Conservation (phyloP, 2,888 invertebrate genomes). For the Elysia crispata region DNA sequence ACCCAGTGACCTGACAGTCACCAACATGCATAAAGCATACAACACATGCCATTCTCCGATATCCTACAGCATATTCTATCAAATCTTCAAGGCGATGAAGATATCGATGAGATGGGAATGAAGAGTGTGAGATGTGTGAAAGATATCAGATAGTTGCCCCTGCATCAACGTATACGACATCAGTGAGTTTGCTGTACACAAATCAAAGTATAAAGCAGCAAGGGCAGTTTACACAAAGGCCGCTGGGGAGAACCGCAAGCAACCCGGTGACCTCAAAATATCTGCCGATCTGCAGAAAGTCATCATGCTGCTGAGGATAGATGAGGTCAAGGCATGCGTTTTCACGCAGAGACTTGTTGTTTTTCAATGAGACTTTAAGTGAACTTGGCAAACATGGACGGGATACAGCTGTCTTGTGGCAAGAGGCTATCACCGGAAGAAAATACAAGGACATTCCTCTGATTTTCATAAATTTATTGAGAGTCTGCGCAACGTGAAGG, state of each 20-base stretch:
- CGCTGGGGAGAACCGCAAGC: too few relatives aligned
- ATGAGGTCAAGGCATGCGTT: constrained; percentile 3
- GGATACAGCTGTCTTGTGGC: constrained; percentile 10
- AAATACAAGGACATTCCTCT: constrained; percentile 13
- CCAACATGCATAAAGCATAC: neutral
- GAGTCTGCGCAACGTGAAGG: neutral
- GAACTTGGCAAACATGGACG: constrained; percentile 2
- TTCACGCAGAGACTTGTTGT: neutral
- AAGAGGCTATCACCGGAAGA: constrained; percentile 6
- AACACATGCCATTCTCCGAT: neutral
- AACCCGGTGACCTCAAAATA: neutral
- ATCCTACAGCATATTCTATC: neutral
- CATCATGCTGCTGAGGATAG: neutral
- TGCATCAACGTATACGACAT: neutral
- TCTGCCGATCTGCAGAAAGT: constrained; percentile 27
- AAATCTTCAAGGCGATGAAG: constrained; percentile 20
- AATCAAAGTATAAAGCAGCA: too few relatives aligned
- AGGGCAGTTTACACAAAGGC: too few relatives aligned
- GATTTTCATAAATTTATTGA: constrained; percentile 13
- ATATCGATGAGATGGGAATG: constrained; percentile 21
- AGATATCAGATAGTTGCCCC: neutral
- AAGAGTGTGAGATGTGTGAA: constrained; percentile 23
- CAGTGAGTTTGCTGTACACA: too few relatives aligned
- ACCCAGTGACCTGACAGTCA: constrained; percentile 4
- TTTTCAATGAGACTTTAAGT: constrained; percentile 15